Base-by-base conservation (phyloP, 2,888 invertebrate genomes). In the Nezara viridula region DNA sequence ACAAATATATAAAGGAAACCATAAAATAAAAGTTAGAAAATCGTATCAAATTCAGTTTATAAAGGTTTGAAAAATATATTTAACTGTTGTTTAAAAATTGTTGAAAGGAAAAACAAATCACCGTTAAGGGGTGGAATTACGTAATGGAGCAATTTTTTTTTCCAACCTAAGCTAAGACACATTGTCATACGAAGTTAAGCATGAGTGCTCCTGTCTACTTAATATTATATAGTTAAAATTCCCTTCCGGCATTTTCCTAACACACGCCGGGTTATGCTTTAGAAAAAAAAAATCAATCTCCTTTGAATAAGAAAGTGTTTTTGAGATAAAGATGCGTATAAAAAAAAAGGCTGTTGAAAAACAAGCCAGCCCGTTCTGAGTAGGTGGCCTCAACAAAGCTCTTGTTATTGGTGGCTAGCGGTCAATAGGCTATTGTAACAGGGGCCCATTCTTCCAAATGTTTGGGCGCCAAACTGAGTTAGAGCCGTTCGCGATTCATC, bases 291-390 rank as follows among this genome's bases (percentile, higher is more conserved):
- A 81, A 81, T 81, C 81, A 81, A 81, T 81, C 81, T 81, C 44
- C 81, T 81, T 81, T 81, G 81, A 81, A 81, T 81, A 81, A 44
- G 81, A 81, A 81, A 81, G 81, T 81, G 81, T 81, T 81, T 81
- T 81, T 81, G 66, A 81, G 81, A 81, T 81, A 47, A 81, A 47
- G 81, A 40, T 81, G 81, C 44, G n/a, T 44, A 10, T 77, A 40
- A 44, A 81, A 81, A 60, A 81, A 81, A 47, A 47, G 44, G n/a
- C 44, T 81, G 44, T n/a, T 47, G 44, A 81, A 81, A 81, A 81
- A 81, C 44, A 47, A 81, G 81, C 40, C 24, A n/a, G 24, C 21
- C 44, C 44, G 40, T 40, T 47, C 44, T 81, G 81, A 81, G 81
- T 81, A 81, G 81, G 81, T 47, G 81, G 81, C 44, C 44, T 47